A percentile compares a stretch with the other conserved stretches of the same genome.
Conservation (phyloP, 2,888 invertebrate genomes). For the Rhaphigaster nebulosa region DNA sequence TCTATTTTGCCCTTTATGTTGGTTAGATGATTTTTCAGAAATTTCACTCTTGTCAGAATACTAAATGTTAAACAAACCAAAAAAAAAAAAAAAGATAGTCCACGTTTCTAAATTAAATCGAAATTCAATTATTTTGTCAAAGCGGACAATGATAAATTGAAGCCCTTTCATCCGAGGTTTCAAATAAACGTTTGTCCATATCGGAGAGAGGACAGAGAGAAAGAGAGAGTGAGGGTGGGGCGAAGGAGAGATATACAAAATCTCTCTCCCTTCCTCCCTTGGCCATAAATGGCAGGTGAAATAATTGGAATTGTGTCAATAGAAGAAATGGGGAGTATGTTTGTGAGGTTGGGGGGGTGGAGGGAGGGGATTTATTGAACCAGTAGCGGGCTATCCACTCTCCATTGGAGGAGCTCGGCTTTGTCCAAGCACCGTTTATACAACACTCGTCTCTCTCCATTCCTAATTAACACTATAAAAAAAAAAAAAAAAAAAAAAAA, state of each 20-base stretch:
- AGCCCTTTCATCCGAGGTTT: not conserved
- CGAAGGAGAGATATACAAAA: not conserved
- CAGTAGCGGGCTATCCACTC: too few relatives aligned
- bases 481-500: not conserved
- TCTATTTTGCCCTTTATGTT: too few relatives aligned
- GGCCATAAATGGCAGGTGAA: not conserved
- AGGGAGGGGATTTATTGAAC: not conserved
- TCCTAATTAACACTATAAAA: too few relatives aligned
- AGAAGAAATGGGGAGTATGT: not conserved
- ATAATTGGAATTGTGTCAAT: constrained; percentile 22
- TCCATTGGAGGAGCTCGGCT: not conserved
- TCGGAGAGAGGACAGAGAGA: not conserved
- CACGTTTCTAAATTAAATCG: not conserved
- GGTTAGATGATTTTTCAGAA: too few relatives aligned
- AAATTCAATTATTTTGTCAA: constrained; percentile 32
- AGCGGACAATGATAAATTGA: constrained; percentile 11
- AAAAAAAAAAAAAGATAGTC: not conserved
- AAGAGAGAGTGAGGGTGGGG: not conserved
- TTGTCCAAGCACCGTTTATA: not conserved
- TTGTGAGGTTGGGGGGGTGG: not conserved
- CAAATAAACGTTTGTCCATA: not conserved
- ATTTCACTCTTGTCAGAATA: not conserved
- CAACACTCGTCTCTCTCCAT: not conserved
- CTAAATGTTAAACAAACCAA: not conserved
- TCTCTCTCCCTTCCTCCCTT: not conserved